Conservation (phyloP, 2,797 vertebrate genomes). For the Phoxinus dragarum region DNA sequence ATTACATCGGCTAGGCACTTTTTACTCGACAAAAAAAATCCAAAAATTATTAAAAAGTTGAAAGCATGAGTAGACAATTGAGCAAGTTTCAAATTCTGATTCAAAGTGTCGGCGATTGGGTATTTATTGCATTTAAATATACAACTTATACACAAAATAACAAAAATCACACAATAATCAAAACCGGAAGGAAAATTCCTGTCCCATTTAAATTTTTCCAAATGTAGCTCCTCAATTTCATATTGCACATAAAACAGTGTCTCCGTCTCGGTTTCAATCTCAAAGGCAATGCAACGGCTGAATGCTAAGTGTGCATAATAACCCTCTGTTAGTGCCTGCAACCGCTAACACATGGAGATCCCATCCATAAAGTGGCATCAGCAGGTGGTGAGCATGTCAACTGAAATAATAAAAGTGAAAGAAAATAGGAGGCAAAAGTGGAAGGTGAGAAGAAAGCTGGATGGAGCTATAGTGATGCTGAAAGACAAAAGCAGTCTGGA, state of each 20-base stretch:
- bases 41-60: background rate
- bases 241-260: background rate
- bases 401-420: constrained; percentile 33
- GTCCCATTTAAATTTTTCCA: background rate
- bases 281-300: constrained; percentile 37
- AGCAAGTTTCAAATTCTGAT: background rate
- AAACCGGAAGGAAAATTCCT: background rate
- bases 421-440: background rate
- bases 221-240: background rate
- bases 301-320: constrained; percentile 34
- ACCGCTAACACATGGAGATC: constrained; percentile 14
- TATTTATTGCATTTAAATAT: background rate
- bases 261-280: constrained; percentile 21
- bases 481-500: constrained; percentile 54
- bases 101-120: background rate
- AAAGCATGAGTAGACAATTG: background rate
- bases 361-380: constrained; percentile 20
- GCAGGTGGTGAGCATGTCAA: constrained; percentile 42
- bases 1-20: background rate
- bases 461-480: constrained; percentile 34
- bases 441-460: constrained; percentile 20
- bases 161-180: background rate
- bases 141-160: background rate
- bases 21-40: background rate
- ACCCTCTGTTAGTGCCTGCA: constrained; percentile 6